Evolutionary conservation across 2,113 vertebrate species (phyloP).

Genomic region (Stegostoma tigrinum): DNA sequence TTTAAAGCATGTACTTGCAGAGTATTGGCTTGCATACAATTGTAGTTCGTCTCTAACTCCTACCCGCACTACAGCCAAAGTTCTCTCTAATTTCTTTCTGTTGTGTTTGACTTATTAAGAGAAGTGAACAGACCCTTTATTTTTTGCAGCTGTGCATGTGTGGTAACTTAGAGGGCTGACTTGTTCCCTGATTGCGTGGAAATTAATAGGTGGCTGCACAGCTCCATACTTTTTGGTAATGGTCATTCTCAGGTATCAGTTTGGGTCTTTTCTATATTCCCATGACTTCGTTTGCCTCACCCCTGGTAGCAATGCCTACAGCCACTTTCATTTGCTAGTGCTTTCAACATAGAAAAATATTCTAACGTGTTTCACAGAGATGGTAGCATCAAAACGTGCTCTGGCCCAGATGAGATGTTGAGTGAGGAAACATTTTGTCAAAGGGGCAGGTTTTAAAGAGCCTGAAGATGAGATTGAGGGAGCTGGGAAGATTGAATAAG

Average conservation of each 20-base stretch:
- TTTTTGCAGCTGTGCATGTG: too few species aligned
- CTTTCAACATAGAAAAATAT: neutral
- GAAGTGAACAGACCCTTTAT: too few species aligned
- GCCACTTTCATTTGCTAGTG: neutral
- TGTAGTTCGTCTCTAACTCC: neutral
- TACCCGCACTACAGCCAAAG: too few species aligned
- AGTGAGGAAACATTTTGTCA: neutral
- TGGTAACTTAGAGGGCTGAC: too few species aligned
- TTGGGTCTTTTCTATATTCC: too few species aligned
- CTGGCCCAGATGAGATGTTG: neutral
- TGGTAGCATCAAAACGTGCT: neutral
- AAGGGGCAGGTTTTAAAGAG: neutral
- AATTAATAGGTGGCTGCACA: too few species aligned
- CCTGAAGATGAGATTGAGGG: neutral
- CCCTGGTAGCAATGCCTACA: neutral
- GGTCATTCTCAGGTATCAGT: too few species aligned
- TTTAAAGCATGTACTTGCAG: neutral
- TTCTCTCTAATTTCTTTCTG: too few species aligned
- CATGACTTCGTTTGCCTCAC: too few species aligned
- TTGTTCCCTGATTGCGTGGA: too few species aligned
- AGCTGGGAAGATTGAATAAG: neutral
- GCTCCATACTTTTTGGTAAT: too few species aligned
- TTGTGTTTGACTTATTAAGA: too few species aligned
- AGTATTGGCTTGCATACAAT: neutral
- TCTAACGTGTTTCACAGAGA: neutral